Evolutionary conservation across 2,888 invertebrate genomes (phyloP).

Genomic region (Trisateles emortualis): DNA sequence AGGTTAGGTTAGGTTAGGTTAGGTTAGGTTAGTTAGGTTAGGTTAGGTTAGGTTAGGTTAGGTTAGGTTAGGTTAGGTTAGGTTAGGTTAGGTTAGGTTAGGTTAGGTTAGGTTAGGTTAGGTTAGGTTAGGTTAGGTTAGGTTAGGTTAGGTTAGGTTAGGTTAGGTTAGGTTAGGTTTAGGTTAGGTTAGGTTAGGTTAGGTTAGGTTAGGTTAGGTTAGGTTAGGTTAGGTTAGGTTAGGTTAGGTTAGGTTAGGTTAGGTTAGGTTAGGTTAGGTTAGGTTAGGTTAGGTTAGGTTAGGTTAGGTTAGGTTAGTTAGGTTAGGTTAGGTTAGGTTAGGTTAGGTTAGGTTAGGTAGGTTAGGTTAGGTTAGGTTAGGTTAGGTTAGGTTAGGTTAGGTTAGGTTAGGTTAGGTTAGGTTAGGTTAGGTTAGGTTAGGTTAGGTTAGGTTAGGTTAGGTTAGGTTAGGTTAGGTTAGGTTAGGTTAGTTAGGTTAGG

Average conservation of each 20-base stretch:
- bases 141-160: slow-evolving; percentile 33
- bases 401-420: slow-evolving; percentile 28
- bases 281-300: slow-evolving; percentile 17
- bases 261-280: slow-evolving; percentile 24
- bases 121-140: slow-evolving; percentile 46
- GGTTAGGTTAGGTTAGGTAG: slow-evolving; percentile 16
- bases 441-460: slow-evolving; percentile 26
- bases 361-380: slow-evolving; percentile 17
- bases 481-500: slow-evolving; percentile 23
- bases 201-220: slow-evolving; percentile 37
- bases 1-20: slow-evolving; percentile 44
- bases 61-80: slow-evolving; percentile 23
- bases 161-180: slow-evolving; percentile 35
- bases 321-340: slow-evolving; percentile 16
- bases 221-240: slow-evolving; percentile 29
- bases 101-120: slow-evolving; percentile 44
- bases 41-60: slow-evolving; percentile 28
- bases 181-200: slow-evolving; percentile 20
- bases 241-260: slow-evolving; percentile 35
- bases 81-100: slow-evolving; percentile 46
- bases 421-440: slow-evolving; percentile 2
- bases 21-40: slow-evolving; percentile 31
- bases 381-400: slow-evolving; percentile 17
- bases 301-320: slow-evolving; percentile 19
- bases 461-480: slow-evolving; percentile 32